A percentile compares a stretch with the other conserved stretches of the same genome.
phyloP scores from a whole-genome alignment of 2,888 invertebrate species.

The Gordius sp. region DNA sequence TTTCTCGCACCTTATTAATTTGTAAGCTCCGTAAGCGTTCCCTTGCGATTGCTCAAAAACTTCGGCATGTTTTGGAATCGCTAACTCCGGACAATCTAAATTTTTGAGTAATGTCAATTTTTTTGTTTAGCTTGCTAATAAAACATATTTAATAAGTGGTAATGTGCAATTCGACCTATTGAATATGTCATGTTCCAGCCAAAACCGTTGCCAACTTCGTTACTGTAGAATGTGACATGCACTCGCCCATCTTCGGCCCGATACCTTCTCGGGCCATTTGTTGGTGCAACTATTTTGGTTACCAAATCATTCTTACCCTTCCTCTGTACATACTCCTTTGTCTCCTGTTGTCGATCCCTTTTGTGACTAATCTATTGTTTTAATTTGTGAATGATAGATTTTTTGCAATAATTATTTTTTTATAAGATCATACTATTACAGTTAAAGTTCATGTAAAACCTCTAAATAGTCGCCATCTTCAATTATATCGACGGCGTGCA shows the following conservation, averaged over 20 bases:
- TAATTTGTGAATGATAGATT: too few relatives aligned
- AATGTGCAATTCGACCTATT: constrained; percentile 22
- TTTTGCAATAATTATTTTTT: too few relatives aligned
- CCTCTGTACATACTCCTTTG: too few relatives aligned
- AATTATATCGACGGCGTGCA: not conserved
- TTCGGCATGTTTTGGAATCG: constrained; percentile 2
- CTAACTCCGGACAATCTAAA: constrained; percentile 1
- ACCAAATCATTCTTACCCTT: too few relatives aligned
- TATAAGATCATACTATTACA: too few relatives aligned
- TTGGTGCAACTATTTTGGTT: too few relatives aligned
- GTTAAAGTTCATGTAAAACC: too few relatives aligned
- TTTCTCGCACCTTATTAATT: not conserved
- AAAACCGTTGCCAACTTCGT: constrained; percentile 20
- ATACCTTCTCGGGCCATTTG: not conserved
- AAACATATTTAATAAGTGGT: too few relatives aligned
- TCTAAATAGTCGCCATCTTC: constrained; percentile 7
- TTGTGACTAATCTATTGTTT: too few relatives aligned
- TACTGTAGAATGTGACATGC: not conserved
- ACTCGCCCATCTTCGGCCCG: not conserved
- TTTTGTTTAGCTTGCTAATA: too few relatives aligned
- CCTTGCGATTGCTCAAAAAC: not conserved
- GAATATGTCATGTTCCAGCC: constrained; percentile 28
- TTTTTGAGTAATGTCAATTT: not conserved
- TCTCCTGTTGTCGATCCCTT: too few relatives aligned
- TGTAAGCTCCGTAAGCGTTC: constrained; percentile 7